Evolutionary conservation across 2,888 invertebrate species (phyloP), one percentile per base, ranked within the genome.

Genomic region (Iselma pallidipennis): DNA sequence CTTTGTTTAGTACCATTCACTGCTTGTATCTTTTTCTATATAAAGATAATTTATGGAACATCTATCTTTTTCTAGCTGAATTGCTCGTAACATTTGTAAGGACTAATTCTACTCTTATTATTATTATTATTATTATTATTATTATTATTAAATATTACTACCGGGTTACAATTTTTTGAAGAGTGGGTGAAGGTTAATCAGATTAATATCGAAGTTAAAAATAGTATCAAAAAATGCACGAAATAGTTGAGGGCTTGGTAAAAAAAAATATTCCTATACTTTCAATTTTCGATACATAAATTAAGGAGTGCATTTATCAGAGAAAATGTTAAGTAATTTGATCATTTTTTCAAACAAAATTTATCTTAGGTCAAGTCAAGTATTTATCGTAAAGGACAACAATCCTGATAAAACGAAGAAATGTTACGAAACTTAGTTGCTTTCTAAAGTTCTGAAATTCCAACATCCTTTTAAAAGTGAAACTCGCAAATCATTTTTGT

Each of bases 401-500:
- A 45, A 21, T 21, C 1, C 6, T 16, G 16, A 37, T 37, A 16
- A 37, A 16, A 37, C 9, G 7, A 21, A 21, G 21, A 6, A 45
- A 42, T 3, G 19, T 42, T 42, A 42, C 19, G 19, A 42, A 42
- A 45, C 5, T 19, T 21, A 21, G 19, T 14, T 14, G 14, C 21
- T 21, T 45, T 45, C 45, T 45, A 45, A 45, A 45, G 21, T 45
- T 10, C 12, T 4, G 25, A 6, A 25, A 25, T 25, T 25, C 25
- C 25, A 25, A 6, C 25, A 25, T 25, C 25, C 45, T 7, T n/a
- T n/a, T 1, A 21, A 45, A 45, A 45, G 45, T 45, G 45, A 45
- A 45, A 45, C 21, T 58, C 50, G 49, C 19, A 9, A 42, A 3
- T 19, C 45, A 53, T 37, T 58, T 49, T 49, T 49, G 29, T 29